A percentile compares a stretch with the other conserved stretches of the same genome.
Conservation (phyloP, 2,113 vertebrate species). For the Noturus placidus region DNA sequence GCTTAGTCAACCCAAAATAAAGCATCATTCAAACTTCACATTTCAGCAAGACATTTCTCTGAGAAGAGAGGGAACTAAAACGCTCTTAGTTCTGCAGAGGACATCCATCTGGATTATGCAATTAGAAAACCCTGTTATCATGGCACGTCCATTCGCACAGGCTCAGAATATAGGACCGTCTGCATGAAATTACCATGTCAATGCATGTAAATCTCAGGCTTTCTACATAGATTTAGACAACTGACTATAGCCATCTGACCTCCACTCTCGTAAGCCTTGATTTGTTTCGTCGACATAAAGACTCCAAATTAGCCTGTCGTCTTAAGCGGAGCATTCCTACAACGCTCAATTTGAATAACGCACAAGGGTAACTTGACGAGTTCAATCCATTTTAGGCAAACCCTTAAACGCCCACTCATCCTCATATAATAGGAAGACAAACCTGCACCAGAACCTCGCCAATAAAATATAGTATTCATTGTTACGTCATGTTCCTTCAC, state of each 20-base stretch:
- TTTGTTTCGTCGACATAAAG: constrained; percentile 42
- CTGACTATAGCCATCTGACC: constrained; percentile 26
- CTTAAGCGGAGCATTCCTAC: constrained; percentile 4
- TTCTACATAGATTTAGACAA: constrained; percentile 24
- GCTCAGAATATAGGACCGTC: constrained; percentile 33
- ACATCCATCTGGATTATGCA: constrained; percentile 51
- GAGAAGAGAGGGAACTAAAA: neutral
- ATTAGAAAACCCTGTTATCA: constrained; percentile 54
- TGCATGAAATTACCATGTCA: constrained; percentile 52
- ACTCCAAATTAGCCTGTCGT: constrained; percentile 38
- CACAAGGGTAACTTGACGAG: constrained; percentile 14
- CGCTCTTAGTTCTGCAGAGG: constrained; percentile 36
- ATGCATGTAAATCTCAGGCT: constrained; percentile 57
- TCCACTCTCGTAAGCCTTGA: constrained; percentile 11
- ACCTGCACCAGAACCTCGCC: neutral
- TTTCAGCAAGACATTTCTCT: neutral
- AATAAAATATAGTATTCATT: constrained; percentile 30
- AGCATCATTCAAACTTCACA: constrained; percentile 14
- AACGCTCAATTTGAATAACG: constrained; percentile 29
- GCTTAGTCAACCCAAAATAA: constrained; percentile 6
- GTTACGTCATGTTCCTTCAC: neutral
- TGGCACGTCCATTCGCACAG: constrained; percentile 32
- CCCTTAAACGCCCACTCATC: neutral
- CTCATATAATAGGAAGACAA: constrained; percentile 8
- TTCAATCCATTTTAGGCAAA: constrained; percentile 24